Evolutionary conservation across 2,113 vertebrate genomes (phyloP).

Genomic region (Columbina picui): DNA sequence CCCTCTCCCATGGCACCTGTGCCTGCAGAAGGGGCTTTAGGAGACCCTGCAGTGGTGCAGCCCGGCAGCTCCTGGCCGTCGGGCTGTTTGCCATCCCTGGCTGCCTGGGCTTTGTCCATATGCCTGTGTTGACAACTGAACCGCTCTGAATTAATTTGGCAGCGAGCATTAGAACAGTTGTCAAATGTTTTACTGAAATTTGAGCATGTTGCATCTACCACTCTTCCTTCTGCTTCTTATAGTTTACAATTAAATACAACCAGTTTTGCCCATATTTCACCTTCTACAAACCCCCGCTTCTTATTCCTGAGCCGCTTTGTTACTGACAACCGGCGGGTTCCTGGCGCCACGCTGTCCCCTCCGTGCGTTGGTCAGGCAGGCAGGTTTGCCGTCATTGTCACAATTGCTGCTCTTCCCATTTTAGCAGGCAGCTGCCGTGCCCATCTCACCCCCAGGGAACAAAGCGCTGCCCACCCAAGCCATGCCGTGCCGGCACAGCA

Average conservation of each 20-base stretch:
- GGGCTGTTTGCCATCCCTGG: neutral
- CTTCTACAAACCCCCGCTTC: slow-evolving; percentile 21
- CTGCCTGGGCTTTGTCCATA: slow-evolving; percentile 42
- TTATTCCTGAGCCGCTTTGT: neutral
- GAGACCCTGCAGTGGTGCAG: neutral
- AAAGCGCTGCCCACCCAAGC: neutral
- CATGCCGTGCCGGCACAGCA: accelerated
- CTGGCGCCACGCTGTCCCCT: neutral
- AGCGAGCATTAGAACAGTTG: slow-evolving; percentile 46
- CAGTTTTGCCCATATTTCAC: slow-evolving; percentile 39
- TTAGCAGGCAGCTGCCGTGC: slow-evolving; percentile 51
- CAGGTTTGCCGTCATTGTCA: neutral
- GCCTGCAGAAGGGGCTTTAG: neutral
- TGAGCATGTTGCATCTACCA: slow-evolving; percentile 33
- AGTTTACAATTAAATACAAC: slow-evolving; percentile 52
- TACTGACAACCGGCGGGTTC: neutral
- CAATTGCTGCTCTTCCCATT: neutral
- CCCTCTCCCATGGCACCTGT: accelerated
- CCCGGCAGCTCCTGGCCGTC: neutral
- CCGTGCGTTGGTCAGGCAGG: accelerated
- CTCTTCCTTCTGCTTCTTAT: slow-evolving; percentile 40
- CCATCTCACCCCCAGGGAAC: accelerated
- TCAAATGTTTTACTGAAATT: slow-evolving; percentile 62
- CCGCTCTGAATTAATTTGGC: slow-evolving; percentile 49
- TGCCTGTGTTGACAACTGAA: slow-evolving; percentile 48